Evolutionary conservation across 1,140 invertebrate genomes (phyloP), one percentile per base, ranked within the genome.

Genomic region (Drosophila ambigua): DNA sequence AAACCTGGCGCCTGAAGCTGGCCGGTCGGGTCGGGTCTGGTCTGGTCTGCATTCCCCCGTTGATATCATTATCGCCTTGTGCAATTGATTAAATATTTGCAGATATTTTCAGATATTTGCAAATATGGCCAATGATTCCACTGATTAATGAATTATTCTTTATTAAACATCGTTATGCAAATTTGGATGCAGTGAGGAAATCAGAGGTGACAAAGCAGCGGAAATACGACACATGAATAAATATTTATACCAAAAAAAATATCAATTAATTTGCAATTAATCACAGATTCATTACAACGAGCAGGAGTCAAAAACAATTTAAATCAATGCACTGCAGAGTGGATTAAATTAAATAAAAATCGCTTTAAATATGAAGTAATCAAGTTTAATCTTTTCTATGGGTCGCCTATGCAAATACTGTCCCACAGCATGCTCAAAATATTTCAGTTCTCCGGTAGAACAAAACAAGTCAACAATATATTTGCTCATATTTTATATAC

Each of bases 191-290:
- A 55, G 31, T 11, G 31, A 9, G 41, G 31, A 72, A 55, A 20
- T 24, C 60, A 26, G 53, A 74, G 53, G 61, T 66, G 71, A 73
- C 69, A 74, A 58, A 58, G 16, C 39, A 48, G 31, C 13, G 61
- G 46, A 74, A 53, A 53, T 58, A 26, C 61, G 11, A 73, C 72
- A 50, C 46, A 69, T 58, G 55, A 65, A 59, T 54, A 48, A 55
- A 50, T 54, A 66, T 54, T 66, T 68, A 52, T 66, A 20, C 26
- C 24, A 15, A 16, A 65, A 5, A 46, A 74, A 72, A 72, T 67
- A 61, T 68, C 50, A 77, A 81, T 81, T 81, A 64, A 67, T 72
- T 72, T 20, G 24, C 67, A 63, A 81, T 81, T 72, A 72, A 77
- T 77, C 68, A 72, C 31, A 48, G 26, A 58, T 62, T 41, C 52